Evolutionary conservation across 23 tunicate genomes (phyloP).

Genomic region (Clavelina lepadiformis): DNA sequence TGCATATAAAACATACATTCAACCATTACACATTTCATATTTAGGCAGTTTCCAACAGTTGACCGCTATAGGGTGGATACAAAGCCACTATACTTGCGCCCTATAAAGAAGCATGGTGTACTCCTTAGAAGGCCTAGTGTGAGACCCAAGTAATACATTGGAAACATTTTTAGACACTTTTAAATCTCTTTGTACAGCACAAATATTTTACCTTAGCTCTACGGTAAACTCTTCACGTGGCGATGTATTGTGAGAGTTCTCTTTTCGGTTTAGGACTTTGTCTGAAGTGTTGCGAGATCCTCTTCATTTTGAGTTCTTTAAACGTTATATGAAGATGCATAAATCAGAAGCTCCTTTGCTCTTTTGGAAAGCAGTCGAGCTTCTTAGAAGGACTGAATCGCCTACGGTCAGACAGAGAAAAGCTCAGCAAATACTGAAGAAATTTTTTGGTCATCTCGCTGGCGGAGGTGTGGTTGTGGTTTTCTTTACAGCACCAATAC

Average conservation of each 20-base stretch:
- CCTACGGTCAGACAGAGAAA: slow-evolving; percentile 38
- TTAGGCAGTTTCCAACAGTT: slow-evolving; percentile 9
- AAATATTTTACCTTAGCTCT: not conserved
- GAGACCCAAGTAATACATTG: slow-evolving; percentile 52
- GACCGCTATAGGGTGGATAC: slow-evolving; percentile 9
- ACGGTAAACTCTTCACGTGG: too few species aligned
- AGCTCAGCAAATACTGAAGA: slow-evolving; percentile 54
- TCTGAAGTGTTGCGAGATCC: slow-evolving; percentile 70
- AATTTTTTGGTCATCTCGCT: slow-evolving; percentile 58
- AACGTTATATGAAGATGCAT: slow-evolving; percentile 59
- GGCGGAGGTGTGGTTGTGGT: slow-evolving; percentile 68
- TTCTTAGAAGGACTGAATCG: slow-evolving; percentile 53
- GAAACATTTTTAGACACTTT: not conserved
- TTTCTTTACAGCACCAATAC: too few species aligned
- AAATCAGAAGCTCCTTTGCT: slow-evolving; percentile 79
- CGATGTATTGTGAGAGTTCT: not conserved
- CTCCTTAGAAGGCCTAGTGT: slow-evolving; percentile 51
- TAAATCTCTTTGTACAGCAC: not conserved
- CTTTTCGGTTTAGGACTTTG: slow-evolving; percentile 40
- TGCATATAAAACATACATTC: too few species aligned
- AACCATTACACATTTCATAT: slow-evolving; percentile 1
- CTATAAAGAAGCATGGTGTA: slow-evolving; percentile 62
- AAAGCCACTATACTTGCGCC: slow-evolving; percentile 53
- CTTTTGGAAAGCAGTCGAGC: slow-evolving; percentile 86
- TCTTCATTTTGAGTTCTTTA: slow-evolving; percentile 75